Evolutionary conservation across 2,888 invertebrate species (phyloP).

Genomic region (Lasius platythorax): DNA sequence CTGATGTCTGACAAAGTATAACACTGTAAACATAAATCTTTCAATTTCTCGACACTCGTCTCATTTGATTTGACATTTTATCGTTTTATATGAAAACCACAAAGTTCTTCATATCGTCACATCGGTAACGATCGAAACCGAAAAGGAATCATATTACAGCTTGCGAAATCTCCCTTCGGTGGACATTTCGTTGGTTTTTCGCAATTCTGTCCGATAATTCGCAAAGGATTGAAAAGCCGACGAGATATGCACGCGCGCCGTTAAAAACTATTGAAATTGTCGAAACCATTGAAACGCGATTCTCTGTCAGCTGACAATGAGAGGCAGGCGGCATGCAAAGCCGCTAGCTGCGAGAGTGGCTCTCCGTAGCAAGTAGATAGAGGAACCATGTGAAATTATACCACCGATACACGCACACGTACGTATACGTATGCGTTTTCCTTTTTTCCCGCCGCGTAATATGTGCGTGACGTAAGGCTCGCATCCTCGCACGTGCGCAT

Average conservation of each 20-base stretch:
- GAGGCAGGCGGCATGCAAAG: constrained; percentile 50
- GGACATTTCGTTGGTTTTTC: constrained; percentile 17
- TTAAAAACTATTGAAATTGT: constrained; percentile 65
- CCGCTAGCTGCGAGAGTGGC: constrained; percentile 65
- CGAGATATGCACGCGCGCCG: constrained; percentile 16
- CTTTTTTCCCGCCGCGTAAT: background rate
- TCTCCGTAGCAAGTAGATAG: constrained; percentile 37
- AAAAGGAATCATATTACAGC: constrained; percentile 10
- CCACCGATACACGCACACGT: constrained; percentile 42
- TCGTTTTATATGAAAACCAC: constrained; percentile 12
- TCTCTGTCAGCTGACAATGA: constrained; percentile 43
- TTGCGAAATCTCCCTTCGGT: constrained; percentile 19
- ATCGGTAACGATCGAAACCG: constrained; percentile 1
- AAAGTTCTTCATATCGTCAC: background rate
- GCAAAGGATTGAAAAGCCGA: constrained; percentile 37
- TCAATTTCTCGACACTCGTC: background rate
- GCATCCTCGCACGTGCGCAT: constrained; percentile 42
- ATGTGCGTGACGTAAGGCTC: background rate
- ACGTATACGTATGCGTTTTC: background rate
- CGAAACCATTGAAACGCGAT: constrained; percentile 72
- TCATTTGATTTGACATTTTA: background rate
- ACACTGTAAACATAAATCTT: constrained; percentile 11
- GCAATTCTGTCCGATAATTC: constrained; percentile 37
- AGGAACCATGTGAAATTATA: constrained; percentile 42
- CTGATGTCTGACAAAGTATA: constrained; percentile 7